Evolutionary conservation across 2,113 vertebrate species (phyloP).

Genomic region (Machaerirhynchus nigripectus): DNA sequence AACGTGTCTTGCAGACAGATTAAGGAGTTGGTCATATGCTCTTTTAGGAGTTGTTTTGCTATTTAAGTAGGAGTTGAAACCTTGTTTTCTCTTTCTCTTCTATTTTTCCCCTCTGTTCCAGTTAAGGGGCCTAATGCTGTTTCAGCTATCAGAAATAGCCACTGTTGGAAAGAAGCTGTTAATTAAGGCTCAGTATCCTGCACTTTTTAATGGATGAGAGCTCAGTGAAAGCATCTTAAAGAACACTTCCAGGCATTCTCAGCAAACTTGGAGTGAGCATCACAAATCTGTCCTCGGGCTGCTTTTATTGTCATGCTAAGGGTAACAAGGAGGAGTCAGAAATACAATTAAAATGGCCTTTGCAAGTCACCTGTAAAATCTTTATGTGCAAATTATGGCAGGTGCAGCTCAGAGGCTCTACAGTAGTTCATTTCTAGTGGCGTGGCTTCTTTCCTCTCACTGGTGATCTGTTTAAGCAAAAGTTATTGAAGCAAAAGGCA

Average conservation of each 20-base stretch:
- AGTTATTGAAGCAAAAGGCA: constrained; percentile 23
- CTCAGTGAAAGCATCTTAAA: not conserved
- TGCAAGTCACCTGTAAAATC: not conserved
- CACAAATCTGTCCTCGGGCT: not conserved
- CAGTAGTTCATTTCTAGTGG: constrained; percentile 33
- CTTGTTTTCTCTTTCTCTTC: not conserved
- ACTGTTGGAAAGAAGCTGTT: not conserved
- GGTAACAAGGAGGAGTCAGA: not conserved
- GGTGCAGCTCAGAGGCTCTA: not conserved
- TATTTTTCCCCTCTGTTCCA: not conserved
- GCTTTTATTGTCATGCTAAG: not conserved
- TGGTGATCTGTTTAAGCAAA: constrained; percentile 54
- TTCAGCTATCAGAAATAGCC: not conserved
- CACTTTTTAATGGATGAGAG: not conserved
- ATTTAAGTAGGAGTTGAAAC: not conserved
- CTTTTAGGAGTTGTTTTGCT: not conserved
- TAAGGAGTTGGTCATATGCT: not conserved
- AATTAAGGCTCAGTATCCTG: constrained; percentile 10
- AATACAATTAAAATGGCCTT: constrained; percentile 9
- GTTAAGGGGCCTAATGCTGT: not conserved
- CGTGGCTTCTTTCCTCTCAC: not conserved
- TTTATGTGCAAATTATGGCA: not conserved
- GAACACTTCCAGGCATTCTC: not conserved
- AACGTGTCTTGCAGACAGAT: constrained; percentile 12
- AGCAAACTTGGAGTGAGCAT: not conserved